Percentiles rank a stretch among this genome's conserved stretches.
Evolutionary conservation across 2,797 vertebrate genomes (phyloP).

Genomic region (Pseudochirops corinnae): DNA sequence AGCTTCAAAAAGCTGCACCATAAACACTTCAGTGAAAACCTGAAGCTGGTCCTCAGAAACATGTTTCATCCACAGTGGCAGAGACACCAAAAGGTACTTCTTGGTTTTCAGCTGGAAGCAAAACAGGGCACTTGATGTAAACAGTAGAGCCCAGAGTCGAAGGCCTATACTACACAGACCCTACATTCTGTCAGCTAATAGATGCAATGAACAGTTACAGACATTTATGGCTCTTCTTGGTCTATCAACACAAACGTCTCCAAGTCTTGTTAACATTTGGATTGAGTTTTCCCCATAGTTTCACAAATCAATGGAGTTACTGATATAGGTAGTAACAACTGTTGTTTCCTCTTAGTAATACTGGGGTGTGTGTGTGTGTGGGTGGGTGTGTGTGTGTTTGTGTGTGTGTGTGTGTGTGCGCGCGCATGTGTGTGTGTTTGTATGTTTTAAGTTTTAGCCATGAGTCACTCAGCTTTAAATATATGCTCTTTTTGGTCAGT

Average conservation of each 20-base stretch:
- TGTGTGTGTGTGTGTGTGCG: too few species aligned
- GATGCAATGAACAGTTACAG: neutral
- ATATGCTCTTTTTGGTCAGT: slow-evolving; percentile 16
- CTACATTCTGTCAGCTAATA: neutral
- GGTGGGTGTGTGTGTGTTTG: too few species aligned
- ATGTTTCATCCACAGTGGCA: slow-evolving; percentile 93
- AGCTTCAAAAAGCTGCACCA: slow-evolving; percentile 89
- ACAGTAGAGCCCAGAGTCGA: slow-evolving; percentile 25
- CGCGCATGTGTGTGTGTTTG: too few species aligned
- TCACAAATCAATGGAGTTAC: neutral
- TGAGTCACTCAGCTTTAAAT: neutral
- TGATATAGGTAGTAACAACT: neutral
- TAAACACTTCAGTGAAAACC: slow-evolving; percentile 88
- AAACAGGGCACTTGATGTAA: slow-evolving; percentile 65
- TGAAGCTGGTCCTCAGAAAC: slow-evolving; percentile 94
- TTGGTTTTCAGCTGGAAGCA: slow-evolving; percentile 86
- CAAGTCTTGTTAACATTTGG: neutral
- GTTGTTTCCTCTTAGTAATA: slow-evolving; percentile 19
- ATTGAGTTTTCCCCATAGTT: neutral
- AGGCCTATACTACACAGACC: slow-evolving; percentile 4
- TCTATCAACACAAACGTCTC: neutral
- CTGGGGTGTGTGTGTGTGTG: too few species aligned
- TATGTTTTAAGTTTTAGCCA: too few species aligned
- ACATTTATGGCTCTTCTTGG: neutral
- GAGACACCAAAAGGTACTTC: slow-evolving; percentile 87